phyloP scores from a whole-genome alignment of 2,888 invertebrate species.

The Parnassius glacialis region DNA sequence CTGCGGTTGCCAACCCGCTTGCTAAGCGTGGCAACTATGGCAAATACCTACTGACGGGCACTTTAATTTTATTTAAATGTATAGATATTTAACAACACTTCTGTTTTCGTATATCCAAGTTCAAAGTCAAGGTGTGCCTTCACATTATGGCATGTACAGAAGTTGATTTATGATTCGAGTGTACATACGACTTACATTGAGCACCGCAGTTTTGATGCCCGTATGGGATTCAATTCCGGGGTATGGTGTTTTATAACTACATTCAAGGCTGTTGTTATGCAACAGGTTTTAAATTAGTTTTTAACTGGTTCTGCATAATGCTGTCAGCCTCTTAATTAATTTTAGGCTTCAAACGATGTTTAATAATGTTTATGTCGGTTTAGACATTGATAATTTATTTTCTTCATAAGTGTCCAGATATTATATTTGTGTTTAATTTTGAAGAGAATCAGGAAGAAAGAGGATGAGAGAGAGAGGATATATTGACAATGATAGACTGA shows the following conservation, averaged over 20 bases:
- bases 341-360: background rate
- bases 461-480: no score
- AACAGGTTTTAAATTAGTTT: slow-evolving; percentile 32
- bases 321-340: background rate
- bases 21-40: no score
- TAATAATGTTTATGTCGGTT: background rate
- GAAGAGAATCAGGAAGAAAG: no score
- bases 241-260: slow-evolving; percentile 30
- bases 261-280: slow-evolving; percentile 18
- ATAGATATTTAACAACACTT: slow-evolving; percentile 32
- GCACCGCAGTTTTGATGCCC: slow-evolving; percentile 2
- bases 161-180: slow-evolving; percentile 53
- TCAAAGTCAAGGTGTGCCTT: slow-evolving; percentile 66
- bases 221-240: slow-evolving; percentile 30
- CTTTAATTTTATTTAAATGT: background rate
- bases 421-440: no score
- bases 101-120: slow-evolving; percentile 48
- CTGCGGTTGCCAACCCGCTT: no score
- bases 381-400: background rate
- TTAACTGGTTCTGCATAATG: slow-evolving; percentile 15
- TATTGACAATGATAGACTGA: no score
- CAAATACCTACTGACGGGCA: no score
- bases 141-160: slow-evolving; percentile 38
- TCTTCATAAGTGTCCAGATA: no score
- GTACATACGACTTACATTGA: slow-evolving; percentile 26